A percentile compares a stretch with the other conserved stretches of the same genome.
These are phyloP conservation scores for Sphaerophoria taeniata DNA, from an alignment of 2,888 invertebrate species.

Conservation along the genomic window DNA sequence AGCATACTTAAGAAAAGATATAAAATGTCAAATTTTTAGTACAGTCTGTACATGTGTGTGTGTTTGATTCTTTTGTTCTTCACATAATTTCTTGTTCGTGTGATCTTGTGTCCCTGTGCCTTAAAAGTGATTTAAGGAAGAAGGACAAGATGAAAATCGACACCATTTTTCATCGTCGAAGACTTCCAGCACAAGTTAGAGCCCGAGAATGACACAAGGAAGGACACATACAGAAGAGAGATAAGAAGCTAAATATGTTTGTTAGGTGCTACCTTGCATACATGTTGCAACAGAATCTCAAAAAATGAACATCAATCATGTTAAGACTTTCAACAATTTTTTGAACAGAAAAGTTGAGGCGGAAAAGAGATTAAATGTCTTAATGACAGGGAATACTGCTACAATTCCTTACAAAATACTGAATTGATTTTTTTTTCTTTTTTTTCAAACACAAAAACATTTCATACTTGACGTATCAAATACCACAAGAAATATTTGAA, in stretches of 20 bases:
- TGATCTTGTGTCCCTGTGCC: constrained; percentile 28
- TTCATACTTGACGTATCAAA: too few species aligned
- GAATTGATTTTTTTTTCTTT: too few species aligned
- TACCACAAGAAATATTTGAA: neutral
- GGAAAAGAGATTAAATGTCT: neutral
- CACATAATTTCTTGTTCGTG: constrained; percentile 30
- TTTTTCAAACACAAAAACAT: too few species aligned
- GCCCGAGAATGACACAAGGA: constrained; percentile 33
- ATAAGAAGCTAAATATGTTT: neutral
- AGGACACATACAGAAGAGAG: neutral
- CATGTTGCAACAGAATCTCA: constrained; percentile 58
- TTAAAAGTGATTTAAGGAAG: constrained; percentile 52
- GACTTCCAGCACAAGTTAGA: constrained; percentile 39
- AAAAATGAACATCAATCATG: constrained; percentile 69
- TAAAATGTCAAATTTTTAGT: neutral
- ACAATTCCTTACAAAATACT: too few species aligned
- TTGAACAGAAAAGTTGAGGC: neutral
- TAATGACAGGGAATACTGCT: neutral
- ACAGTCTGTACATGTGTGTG: neutral
- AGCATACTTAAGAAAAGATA: constrained; percentile 61
- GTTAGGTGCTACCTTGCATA: constrained; percentile 53
- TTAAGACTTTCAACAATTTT: neutral
- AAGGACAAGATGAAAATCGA: constrained; percentile 42
- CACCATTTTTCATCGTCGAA: constrained; percentile 64
- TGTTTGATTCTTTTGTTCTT: constrained; percentile 3